Evolutionary conservation across 2,888 invertebrate species (phyloP), one percentile per base, ranked within the genome.

Genomic region (Resseliella maxima): DNA sequence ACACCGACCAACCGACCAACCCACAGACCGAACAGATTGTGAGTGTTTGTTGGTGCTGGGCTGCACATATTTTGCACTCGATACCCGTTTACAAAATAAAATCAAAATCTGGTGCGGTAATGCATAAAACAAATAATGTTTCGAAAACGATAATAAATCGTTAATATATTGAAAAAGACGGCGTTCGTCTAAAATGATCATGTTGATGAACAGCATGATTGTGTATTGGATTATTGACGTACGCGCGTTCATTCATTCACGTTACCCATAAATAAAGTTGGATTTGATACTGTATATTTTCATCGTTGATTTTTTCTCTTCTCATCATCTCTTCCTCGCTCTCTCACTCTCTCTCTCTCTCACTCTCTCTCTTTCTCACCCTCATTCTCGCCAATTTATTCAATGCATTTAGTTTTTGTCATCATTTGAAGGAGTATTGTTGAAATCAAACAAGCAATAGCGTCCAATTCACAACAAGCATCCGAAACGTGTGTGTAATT

Each of bases 81-180:
- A 31, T 72, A 35, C 31, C 72, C n/a, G n/a, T n/a, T n/a, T n/a
- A n/a, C n/a, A n/a, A 72, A 15, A 72, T 31, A 72, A 72, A 72
- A 72, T 72, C 72, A 72, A 72, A 72, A n/a, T n/a, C 15, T 35
- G 35, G 31, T 72, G n/a, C n/a, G 35, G 72, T 31, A 72, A 72
- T 72, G 31, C 72, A 72, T 35, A 72, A 72, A 72, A 72, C 72
- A 72, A 72, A 72, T 72, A 72, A 15, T 72, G 72, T 72, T 72
- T 72, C n/a, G 10, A 72, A 72, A 72, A 72, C 72, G 72, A 72
- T 72, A 72, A 72, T 72, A 72, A 72, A 72, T 72, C 72, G 72
- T 72, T 31, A 72, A 72, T 72, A 72, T 72, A 72, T 72, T 72
- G 72, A 72, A 72, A 59, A 72, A 72, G 72, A 72, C 72, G 31